Conservation (phyloP, 2,888 invertebrate species). For the Aphelenchoides bicaudatus region DNA sequence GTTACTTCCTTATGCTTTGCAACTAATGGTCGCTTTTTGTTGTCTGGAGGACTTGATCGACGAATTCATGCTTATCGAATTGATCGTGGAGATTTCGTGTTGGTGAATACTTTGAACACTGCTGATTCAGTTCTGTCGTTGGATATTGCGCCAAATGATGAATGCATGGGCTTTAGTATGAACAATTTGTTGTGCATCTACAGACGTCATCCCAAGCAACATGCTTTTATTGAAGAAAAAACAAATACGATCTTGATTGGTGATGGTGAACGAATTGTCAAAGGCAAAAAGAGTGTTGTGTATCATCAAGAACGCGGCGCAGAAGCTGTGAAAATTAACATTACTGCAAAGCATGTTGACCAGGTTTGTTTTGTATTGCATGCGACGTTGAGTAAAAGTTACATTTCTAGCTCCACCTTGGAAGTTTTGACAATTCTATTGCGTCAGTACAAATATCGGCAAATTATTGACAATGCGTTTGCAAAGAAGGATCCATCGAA, state of each 20-base stretch:
- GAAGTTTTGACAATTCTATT: conserved; percentile 31
- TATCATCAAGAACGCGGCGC: conserved; percentile 26
- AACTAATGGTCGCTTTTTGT: conserved; percentile 72
- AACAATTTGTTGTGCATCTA: conserved; percentile 79
- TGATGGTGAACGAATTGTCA: background rate
- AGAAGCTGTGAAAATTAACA: conserved; percentile 7
- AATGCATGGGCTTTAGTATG: conserved; percentile 83
- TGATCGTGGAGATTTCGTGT: conserved; percentile 40
- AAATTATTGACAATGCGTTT: conserved; percentile 34
- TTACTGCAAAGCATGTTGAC: conserved; percentile 16
- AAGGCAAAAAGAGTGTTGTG: conserved; percentile 6
- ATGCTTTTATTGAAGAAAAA: background rate
- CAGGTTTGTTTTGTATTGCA: conserved; percentile 6
- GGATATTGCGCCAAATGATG: conserved; percentile 73
- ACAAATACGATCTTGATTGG: conserved; percentile 20
- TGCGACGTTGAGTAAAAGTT: background rate
- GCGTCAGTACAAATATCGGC: conserved; percentile 23
- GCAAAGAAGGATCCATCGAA: conserved; percentile 20
- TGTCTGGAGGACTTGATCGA: conserved; percentile 86
- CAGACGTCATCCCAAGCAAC: conserved; percentile 65
- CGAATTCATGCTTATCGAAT: conserved; percentile 48
- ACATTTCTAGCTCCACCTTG: conserved; percentile 32
- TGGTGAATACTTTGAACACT: conserved; percentile 34
- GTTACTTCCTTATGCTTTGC: conserved; percentile 81
- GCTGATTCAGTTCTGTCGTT: conserved; percentile 85